Base-by-base conservation (phyloP, 1,140 invertebrate species). In the Drosophila nigrodunni region DNA sequence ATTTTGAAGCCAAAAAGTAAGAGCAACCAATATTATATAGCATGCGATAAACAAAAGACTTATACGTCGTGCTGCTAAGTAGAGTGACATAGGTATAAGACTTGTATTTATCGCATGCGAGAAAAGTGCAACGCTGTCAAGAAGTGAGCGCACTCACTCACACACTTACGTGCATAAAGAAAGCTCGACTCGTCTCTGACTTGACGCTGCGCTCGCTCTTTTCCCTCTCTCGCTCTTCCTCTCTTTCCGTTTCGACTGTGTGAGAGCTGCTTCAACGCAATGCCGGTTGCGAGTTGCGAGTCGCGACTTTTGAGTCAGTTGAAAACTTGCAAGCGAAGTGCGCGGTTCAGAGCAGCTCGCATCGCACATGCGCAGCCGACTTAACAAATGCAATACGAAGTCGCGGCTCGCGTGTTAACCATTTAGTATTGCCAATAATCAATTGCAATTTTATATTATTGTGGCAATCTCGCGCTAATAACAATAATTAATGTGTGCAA, bases 361-460 rank as follows among this genome's bases (percentile, higher is more conserved):
- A 58, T 60, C 44, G 77, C 83, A 60, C 77, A 80, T 72, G 77
- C 80, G 83, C 69, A 80, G 71, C 52, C 10, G 37, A n/a, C 54
- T 57, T 41, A 3, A 39, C n/a, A 57, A 30, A 21, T 15, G 37
- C 55, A 25, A 15, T 67, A 30, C 9, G 47, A 62, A 35, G n/a
- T 41, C 57, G 49, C 46, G 49, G 59, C 68, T 74, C 70, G 74
- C 77, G 82, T 86, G 72, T 72, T 52, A 35, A 59, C 25, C 25
- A 5, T 30, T 30, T 50, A 74, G 37, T 62, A 61, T 74, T 72
- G 52, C 35, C 52, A 73, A 65, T 59, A 61, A 66, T 77, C 62
- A 61, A 81, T 70, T 81, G 78, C 78, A 81, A 80, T 49, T 65
- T 13, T 52, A 30, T 30, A 30, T 64, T 30, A 73, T 50, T 66